A percentile compares a stretch with the other conserved stretches of the same genome.
phyloP scores from a whole-genome alignment of 2,888 invertebrate genomes.

The Argyresthia goedartella region DNA sequence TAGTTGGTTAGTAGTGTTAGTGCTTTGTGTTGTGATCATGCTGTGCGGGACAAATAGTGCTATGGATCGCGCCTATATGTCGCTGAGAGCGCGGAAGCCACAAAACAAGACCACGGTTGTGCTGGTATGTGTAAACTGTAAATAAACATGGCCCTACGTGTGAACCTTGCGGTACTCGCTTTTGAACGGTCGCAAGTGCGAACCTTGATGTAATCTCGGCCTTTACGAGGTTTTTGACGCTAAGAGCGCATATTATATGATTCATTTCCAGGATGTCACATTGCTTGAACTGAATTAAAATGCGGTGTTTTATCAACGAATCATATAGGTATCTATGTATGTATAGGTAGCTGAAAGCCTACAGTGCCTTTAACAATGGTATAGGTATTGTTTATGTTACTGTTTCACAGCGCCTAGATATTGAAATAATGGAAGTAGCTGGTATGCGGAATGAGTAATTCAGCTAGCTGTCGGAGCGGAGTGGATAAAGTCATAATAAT shows the following conservation, averaged over 20 bases:
- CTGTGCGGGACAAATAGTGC: slow-evolving; percentile 58
- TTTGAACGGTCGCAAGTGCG: background rate
- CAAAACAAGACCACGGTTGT: slow-evolving; percentile 43
- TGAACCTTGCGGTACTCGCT: background rate
- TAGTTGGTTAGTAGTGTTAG: background rate
- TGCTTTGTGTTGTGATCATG: slow-evolving; percentile 26
- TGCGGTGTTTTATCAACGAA: too few relatives aligned
- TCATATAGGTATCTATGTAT: too few relatives aligned
- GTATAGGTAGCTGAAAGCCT: too few relatives aligned
- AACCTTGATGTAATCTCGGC: background rate
- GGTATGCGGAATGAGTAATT: too few relatives aligned
- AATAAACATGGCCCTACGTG: background rate
- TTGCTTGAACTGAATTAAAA: too few relatives aligned
- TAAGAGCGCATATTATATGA: background rate
- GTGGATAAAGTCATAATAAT: too few relatives aligned
- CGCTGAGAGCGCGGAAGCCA: slow-evolving; percentile 62
- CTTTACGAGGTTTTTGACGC: background rate
- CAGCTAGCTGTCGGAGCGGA: too few relatives aligned
- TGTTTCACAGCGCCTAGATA: too few relatives aligned
- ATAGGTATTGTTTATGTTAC: too few relatives aligned
- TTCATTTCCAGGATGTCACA: background rate
- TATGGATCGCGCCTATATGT: slow-evolving; percentile 68
- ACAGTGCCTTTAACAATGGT: too few relatives aligned
- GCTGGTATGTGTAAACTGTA: slow-evolving; percentile 10
- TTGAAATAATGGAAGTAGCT: too few relatives aligned